Evolutionary conservation across 2,797 vertebrate genomes (phyloP).

Genomic region (Ambastaia sidthimunki): DNA sequence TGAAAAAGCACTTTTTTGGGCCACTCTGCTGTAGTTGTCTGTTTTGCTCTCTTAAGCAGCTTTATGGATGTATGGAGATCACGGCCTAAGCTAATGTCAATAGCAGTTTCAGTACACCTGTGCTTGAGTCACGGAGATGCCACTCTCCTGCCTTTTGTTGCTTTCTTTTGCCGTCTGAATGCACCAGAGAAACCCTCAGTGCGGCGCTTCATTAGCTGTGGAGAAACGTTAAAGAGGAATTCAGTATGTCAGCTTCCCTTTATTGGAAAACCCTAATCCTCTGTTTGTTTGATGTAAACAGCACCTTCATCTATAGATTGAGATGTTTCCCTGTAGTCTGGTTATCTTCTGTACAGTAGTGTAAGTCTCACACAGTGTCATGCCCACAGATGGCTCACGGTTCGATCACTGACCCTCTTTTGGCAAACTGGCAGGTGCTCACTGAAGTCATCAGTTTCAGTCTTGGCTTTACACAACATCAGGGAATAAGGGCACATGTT

Average conservation of each 20-base stretch:
- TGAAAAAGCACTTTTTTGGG: neutral
- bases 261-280: neutral
- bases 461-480: neutral
- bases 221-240: constrained; percentile 4
- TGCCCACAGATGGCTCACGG: neutral
- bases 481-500: neutral
- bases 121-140: neutral
- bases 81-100: constrained; percentile 4
- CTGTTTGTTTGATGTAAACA: neutral
- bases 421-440: neutral
- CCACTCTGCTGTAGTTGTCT: constrained; percentile 32
- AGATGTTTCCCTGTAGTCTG: neutral
- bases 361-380: neutral
- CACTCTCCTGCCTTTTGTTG: constrained; percentile 6
- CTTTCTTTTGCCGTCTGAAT: neutral
- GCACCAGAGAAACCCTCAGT: neutral
- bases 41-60: neutral
- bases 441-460: neutral
- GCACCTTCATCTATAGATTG: constrained; percentile 2
- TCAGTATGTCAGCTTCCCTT: neutral
- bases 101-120: neutral
- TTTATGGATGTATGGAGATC: constrained; percentile 20
- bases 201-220: constrained; percentile 2
- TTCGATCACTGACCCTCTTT: neutral
- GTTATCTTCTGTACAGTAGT: neutral